Evolutionary conservation across 2,888 invertebrate genomes (phyloP).

Genomic region (Anorthoa munda): DNA sequence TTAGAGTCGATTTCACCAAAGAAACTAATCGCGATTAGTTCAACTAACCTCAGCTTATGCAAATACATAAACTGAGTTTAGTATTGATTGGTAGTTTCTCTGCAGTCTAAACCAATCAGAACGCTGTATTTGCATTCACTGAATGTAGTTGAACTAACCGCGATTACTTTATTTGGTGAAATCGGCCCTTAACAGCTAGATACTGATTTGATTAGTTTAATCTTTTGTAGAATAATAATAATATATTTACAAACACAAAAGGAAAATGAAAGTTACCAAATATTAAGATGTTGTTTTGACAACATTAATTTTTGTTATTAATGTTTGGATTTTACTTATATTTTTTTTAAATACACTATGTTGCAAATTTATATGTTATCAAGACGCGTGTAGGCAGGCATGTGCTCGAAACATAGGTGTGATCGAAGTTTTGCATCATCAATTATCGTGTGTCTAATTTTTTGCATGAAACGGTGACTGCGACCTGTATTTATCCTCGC

Average conservation of each 20-base stretch:
- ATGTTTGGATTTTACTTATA: neutral
- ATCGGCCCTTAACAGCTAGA: no score
- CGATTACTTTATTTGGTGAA: no score
- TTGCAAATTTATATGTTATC: neutral
- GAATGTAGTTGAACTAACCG: no score
- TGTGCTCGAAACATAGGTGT: conserved; percentile 34
- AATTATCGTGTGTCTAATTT: conserved; percentile 76
- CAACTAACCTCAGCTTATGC: no score
- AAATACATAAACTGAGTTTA: no score
- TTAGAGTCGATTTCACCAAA: no score
- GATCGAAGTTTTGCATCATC: conserved; percentile 74
- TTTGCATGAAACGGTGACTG: conserved; percentile 41
- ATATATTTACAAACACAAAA: neutral
- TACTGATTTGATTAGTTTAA: conserved; percentile 3
- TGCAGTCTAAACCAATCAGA: no score
- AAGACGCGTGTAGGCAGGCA: no score
- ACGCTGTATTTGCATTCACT: no score
- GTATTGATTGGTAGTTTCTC: no score
- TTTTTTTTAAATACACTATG: neutral
- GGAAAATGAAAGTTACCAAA: neutral
- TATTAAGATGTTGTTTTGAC: neutral
- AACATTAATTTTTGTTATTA: no score
- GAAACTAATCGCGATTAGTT: no score
- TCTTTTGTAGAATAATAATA: neutral
- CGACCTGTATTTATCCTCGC: conserved; percentile 22